phyloP scores from a whole-genome alignment of 2,113 vertebrate genomes.

The Gorsachius goisagi region DNA sequence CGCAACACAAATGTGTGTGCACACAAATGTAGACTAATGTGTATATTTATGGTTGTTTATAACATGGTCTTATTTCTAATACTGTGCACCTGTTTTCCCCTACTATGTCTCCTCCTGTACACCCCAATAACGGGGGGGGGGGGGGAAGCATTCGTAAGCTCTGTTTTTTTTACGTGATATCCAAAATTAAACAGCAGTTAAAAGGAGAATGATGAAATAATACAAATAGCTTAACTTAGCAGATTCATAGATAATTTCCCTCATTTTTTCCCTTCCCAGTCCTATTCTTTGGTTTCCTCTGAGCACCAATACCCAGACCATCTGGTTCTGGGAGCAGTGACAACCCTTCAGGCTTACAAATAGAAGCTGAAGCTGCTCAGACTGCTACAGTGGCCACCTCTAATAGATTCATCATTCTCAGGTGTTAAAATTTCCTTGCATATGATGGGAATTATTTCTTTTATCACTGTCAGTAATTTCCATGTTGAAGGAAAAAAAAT shows the following conservation, averaged over 20 bases:
- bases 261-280: not conserved
- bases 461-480: not conserved
- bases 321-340: not conserved
- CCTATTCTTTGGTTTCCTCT: not conserved
- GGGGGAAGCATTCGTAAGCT: not conserved
- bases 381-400: not conserved
- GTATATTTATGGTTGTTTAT: not conserved
- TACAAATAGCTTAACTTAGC: not conserved
- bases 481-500: not conserved
- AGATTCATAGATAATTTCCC: not conserved
- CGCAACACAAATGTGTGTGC: not conserved
- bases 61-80: not conserved
- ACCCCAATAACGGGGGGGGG: not conserved
- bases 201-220: not conserved
- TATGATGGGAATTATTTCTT: not conserved
- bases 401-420: not conserved
- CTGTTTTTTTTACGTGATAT: not conserved
- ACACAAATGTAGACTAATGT: not conserved
- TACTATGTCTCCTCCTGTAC: not conserved
- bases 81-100: not conserved
- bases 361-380: not conserved
- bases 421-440: not conserved
- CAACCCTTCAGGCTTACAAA: not conserved
- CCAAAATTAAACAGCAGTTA: not conserved
- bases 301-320: not conserved